These are phyloP conservation scores for Promerops cafer DNA, from an alignment of 2,113 vertebrate species.

Conservation along the genomic window DNA sequence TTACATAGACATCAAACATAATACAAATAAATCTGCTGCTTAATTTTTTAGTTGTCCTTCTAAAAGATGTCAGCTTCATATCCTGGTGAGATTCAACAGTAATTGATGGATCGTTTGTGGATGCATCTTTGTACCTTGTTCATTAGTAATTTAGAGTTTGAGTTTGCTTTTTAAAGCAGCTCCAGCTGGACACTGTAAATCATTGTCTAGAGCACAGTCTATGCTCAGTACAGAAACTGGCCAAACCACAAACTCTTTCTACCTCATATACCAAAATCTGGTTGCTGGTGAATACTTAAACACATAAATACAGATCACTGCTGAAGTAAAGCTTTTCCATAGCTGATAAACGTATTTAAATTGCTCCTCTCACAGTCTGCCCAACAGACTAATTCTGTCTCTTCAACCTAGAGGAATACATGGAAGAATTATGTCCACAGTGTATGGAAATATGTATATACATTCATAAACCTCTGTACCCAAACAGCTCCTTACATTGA, in stretches of 20 bases:
- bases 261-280: neutral
- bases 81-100: neutral
- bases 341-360: neutral
- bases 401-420: neutral
- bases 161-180: conserved; percentile 26
- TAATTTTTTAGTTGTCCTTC: neutral
- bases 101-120: neutral
- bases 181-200: conserved; percentile 34
- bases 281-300: neutral
- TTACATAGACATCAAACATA: neutral
- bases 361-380: neutral
- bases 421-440: neutral
- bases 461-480: neutral
- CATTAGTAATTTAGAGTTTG: conserved; percentile 18
- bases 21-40: neutral
- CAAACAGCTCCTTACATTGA: neutral
- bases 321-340: neutral
- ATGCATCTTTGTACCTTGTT: neutral
- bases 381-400: neutral
- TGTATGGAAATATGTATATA: neutral
- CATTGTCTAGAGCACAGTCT: neutral
- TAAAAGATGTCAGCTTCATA: neutral
- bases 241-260: neutral
- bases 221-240: neutral
- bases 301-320: neutral